phyloP scores from a whole-genome alignment of 64 coral and sea anemone genomes.

The Orbicella faveolata region DNA sequence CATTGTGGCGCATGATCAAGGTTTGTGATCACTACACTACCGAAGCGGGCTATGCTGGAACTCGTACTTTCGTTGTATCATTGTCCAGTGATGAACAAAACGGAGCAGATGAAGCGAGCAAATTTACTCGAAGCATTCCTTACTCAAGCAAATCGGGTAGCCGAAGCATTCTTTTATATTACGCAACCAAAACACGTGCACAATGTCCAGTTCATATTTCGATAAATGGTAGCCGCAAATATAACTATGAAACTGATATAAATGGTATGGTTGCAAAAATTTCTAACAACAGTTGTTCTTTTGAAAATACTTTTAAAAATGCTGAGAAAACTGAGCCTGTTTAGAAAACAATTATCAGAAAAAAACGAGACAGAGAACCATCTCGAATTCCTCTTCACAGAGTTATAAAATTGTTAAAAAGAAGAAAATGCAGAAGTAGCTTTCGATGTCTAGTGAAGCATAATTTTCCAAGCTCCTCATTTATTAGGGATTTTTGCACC shows the following conservation, averaged over 20 bases:
- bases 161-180: slow-evolving; percentile 12
- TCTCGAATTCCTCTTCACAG: slow-evolving; percentile 5
- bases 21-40: slow-evolving; percentile 6
- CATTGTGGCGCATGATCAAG: slow-evolving; percentile 3
- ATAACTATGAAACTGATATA: background rate
- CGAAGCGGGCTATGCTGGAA: background rate
- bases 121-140: slow-evolving; percentile 2
- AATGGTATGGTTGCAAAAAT: slow-evolving; percentile 5
- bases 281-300: background rate
- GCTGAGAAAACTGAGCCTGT: background rate
- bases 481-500: background rate
- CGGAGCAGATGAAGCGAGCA: slow-evolving; percentile 4
- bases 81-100: too few species aligned
- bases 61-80: background rate
- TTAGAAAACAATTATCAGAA: background rate
- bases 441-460: background rate
- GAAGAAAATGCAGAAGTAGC: slow-evolving; percentile 8
- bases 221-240: slow-evolving; percentile 18
- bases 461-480: slow-evolving; percentile 13
- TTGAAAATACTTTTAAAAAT: background rate
- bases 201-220: slow-evolving; percentile 5
- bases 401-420: slow-evolving; percentile 16
- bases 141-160: background rate
- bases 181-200: slow-evolving; percentile 6
- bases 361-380: slow-evolving; percentile 19